Evolutionary conservation across 2,797 vertebrate species (phyloP).

Genomic region (Zenarchopterus dispar): DNA sequence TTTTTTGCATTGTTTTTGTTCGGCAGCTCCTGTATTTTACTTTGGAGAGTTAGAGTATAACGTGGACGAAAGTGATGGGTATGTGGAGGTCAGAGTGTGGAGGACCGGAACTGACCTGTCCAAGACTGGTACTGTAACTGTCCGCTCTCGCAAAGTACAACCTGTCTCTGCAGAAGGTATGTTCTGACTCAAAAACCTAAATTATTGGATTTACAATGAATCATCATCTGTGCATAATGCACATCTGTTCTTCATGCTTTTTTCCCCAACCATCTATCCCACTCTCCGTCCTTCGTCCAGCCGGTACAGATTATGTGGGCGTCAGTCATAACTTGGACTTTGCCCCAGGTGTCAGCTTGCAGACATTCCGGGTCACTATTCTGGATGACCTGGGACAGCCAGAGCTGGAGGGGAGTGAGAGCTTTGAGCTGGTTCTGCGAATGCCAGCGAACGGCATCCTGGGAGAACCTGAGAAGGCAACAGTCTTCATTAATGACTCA

Average conservation of each 20-base stretch:
- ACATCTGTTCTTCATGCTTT: background rate
- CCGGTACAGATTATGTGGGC: constrained; percentile 92
- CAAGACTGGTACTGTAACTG: constrained; percentile 85
- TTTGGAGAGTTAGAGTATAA: constrained; percentile 86
- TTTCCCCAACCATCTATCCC: background rate
- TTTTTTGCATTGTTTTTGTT: background rate
- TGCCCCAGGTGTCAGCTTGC: constrained; percentile 90
- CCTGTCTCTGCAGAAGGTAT: constrained; percentile 89
- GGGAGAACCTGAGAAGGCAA: constrained; percentile 87
- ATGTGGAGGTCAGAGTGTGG: constrained; percentile 88
- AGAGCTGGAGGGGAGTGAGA: constrained; percentile 89
- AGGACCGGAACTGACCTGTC: constrained; percentile 91
- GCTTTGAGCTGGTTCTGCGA: constrained; percentile 89
- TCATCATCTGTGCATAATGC: background rate
- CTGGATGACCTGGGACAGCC: constrained; percentile 93
- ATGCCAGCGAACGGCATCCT: constrained; percentile 90
- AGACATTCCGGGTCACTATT: constrained; percentile 86
- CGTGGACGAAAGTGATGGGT: constrained; percentile 89
- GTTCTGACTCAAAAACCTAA: constrained; percentile 26
- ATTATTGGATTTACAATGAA: background rate
- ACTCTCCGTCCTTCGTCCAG: constrained; percentile 64
- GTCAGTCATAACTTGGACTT: constrained; percentile 94
- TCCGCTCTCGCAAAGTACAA: constrained; percentile 89
- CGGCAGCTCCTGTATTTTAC: constrained; percentile 86
- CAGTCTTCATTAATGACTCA: constrained; percentile 90